Evolutionary conservation across 2,113 vertebrate genomes (phyloP).

Genomic region (Equus przewalskii): DNA sequence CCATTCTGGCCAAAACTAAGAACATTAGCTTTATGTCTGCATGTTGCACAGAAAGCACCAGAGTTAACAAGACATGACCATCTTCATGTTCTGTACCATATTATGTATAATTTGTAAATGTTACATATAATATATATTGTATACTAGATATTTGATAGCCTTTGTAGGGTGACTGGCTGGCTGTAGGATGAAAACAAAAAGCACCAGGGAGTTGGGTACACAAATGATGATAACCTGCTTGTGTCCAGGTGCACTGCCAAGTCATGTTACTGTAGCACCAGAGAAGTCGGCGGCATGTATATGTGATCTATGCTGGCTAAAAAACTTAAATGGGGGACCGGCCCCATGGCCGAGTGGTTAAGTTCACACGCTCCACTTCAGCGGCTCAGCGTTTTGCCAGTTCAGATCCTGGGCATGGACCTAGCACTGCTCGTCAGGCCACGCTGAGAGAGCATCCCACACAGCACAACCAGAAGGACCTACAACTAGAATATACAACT

Average conservation of each 20-base stretch:
- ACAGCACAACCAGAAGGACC: no score
- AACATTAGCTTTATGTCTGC: constrained; percentile 21
- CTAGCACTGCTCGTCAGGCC: no score
- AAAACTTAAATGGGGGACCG: not conserved
- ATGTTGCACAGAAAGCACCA: not conserved
- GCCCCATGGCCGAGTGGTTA: no score
- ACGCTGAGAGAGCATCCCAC: no score
- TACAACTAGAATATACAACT: no score
- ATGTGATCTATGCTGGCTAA: not conserved
- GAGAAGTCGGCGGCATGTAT: not conserved
- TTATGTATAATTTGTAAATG: not conserved
- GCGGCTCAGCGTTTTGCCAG: no score
- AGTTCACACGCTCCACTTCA: no score
- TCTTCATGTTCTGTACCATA: not conserved
- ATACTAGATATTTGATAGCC: not conserved
- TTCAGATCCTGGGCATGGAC: no score
- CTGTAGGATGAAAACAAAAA: constrained; percentile 22
- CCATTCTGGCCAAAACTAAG: constrained; percentile 41
- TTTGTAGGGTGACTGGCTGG: not conserved
- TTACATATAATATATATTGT: not conserved
- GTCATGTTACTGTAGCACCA: not conserved
- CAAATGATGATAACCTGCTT: not conserved
- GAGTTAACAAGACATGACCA: not conserved
- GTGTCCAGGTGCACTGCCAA: not conserved
- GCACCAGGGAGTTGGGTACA: not conserved